phyloP scores from a whole-genome alignment of 2,888 invertebrate genomes.

The Poecilobothrus nobilitatus region DNA sequence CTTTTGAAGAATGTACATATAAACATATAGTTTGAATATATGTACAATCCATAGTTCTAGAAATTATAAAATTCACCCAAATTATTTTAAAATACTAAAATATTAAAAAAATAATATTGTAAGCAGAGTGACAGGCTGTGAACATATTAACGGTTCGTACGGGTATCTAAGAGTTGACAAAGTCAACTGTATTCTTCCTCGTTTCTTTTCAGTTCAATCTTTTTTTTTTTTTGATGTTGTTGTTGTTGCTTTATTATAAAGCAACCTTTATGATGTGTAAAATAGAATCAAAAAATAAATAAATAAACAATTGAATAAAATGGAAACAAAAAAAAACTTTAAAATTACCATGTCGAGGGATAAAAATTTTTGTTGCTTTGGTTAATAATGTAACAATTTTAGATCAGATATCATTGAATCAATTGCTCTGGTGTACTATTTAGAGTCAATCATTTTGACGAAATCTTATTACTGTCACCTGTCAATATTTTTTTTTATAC shows the following conservation, averaged over 20 bases:
- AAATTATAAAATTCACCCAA: neutral
- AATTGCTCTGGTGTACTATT: neutral
- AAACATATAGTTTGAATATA: too few species aligned
- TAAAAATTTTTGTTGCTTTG: neutral
- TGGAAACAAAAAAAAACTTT: too few species aligned
- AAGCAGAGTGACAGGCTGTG: too few species aligned
- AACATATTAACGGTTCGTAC: too few species aligned
- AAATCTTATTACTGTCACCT: slow-evolving; percentile 1
- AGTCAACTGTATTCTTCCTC: too few species aligned
- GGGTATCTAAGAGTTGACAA: too few species aligned
- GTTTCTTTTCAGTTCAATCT: neutral
- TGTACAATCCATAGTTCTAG: too few species aligned
- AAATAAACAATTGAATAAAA: neutral
- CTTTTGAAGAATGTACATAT: too few species aligned
- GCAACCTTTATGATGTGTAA: too few species aligned
- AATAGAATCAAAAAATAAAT: neutral
- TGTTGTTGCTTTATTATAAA: neutral
- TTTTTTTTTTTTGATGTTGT: neutral
- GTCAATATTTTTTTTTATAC: neutral
- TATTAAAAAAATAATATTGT: too few species aligned
- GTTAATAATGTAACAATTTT: neutral
- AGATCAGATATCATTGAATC: neutral
- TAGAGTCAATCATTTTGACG: neutral
- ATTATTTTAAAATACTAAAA: too few species aligned
- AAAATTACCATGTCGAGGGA: neutral